A percentile compares a stretch with the other conserved stretches of the same genome.
Conservation (phyloP, 2,113 vertebrate genomes). For the Channa maculata region DNA sequence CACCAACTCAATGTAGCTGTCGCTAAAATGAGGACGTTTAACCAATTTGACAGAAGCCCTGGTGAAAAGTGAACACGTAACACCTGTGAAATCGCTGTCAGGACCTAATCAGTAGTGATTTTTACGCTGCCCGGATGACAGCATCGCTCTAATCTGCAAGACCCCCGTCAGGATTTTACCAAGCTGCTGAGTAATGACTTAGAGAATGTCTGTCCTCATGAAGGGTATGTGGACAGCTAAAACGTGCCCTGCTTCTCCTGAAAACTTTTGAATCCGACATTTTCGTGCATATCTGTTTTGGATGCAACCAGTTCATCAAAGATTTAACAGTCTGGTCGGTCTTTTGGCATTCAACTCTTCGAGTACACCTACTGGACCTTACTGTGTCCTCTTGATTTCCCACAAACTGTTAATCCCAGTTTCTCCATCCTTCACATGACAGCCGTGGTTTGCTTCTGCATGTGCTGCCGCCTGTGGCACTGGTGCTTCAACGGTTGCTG, state of each 20-base stretch:
- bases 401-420: not conserved
- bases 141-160: not conserved
- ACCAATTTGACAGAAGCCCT: not conserved
- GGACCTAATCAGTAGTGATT: not conserved
- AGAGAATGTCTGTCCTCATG: slow-evolving; percentile 40
- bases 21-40: not conserved
- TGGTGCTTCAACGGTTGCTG: too few species aligned
- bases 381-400: not conserved
- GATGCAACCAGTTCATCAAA: not conserved
- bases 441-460: slow-evolving; percentile 27
- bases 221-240: slow-evolving; percentile 1
- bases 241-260: not conserved
- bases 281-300: not conserved
- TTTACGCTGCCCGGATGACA: not conserved
- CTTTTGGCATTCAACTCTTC: too few species aligned
- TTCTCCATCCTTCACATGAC: slow-evolving; percentile 19
- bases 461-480: too few species aligned
- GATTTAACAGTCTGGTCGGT: not conserved
- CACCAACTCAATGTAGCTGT: too few species aligned
- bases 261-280: not conserved
- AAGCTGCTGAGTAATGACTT: slow-evolving; percentile 58
- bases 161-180: not conserved
- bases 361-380: not conserved
- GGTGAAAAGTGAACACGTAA: not conserved
- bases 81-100: not conserved